Conservation (phyloP, 2,888 invertebrate species). For the Cosmorhoe ocellata region DNA sequence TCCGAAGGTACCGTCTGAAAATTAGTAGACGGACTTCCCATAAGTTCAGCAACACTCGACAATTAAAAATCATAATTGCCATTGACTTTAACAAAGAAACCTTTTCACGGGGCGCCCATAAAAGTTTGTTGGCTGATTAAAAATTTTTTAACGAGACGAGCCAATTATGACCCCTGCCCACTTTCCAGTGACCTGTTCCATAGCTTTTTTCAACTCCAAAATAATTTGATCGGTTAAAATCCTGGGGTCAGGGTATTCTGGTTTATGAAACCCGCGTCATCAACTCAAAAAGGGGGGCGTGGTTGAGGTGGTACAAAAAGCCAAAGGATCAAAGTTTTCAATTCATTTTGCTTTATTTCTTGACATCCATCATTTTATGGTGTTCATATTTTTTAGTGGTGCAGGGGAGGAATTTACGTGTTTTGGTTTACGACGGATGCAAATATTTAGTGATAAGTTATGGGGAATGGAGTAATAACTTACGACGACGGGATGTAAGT, state of each 20-base stretch:
- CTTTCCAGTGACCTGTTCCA: conserved; percentile 16
- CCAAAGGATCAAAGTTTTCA: conserved; percentile 61
- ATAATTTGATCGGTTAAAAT: conserved; percentile 15
- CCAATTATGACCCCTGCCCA: conserved; percentile 61
- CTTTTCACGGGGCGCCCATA: conserved; percentile 65
- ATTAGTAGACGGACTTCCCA: conserved; percentile 15
- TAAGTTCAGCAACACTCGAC: conserved; percentile 37
- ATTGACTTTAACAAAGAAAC: conserved; percentile 63
- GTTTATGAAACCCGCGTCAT: conserved; percentile 51
- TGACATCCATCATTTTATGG: conserved; percentile 41
- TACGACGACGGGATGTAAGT: no score
- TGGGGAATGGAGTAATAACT: not conserved
- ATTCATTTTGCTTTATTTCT: conserved; percentile 45
- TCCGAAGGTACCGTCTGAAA: conserved; percentile 8
- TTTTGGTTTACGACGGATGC: conserved; percentile 18
- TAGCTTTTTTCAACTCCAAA: conserved; percentile 19
- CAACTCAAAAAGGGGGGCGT: conserved; percentile 65
- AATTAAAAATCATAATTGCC: conserved; percentile 57
- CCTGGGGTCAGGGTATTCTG: conserved; percentile 26
- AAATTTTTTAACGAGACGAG: conserved; percentile 67
- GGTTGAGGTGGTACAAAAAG: conserved; percentile 54
- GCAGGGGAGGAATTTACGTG: conserved; percentile 11
- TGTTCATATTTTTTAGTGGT: conserved; percentile 23
- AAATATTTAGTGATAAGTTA: conserved; percentile 12
- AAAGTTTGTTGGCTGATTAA: conserved; percentile 72